Percentiles rank a stretch among this genome's conserved stretches.
These are phyloP conservation scores for Brienomyrus longianalis DNA, from an alignment of 2,113 vertebrate species.

Conservation along the genomic window DNA sequence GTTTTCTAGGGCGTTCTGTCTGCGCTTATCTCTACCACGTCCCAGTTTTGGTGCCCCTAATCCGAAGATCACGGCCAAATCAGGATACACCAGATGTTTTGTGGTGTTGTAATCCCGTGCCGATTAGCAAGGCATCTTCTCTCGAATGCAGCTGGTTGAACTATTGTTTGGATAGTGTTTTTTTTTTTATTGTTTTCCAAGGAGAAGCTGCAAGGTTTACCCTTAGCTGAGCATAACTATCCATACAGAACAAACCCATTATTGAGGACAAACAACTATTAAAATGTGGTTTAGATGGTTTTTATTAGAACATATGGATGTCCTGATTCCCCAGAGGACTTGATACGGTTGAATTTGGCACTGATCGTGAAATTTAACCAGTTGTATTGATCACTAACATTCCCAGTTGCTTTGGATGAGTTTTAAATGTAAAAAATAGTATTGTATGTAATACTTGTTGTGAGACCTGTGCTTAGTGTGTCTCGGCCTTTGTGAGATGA, in stretches of 20 bases:
- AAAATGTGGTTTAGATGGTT: not conserved
- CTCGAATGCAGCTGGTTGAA: not conserved
- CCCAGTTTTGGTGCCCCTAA: not conserved
- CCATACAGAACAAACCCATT: too few species aligned
- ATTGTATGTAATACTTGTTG: not conserved
- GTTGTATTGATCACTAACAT: not conserved
- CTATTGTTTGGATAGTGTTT: not conserved
- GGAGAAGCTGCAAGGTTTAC: not conserved
- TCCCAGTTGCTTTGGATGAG: not conserved
- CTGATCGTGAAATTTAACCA: not conserved
- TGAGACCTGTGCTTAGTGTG: not conserved
- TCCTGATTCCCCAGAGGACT: not conserved
- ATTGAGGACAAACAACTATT: not conserved
- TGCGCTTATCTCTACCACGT: not conserved
- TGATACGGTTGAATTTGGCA: not conserved
- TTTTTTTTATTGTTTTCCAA: not conserved
- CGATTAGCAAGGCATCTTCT: not conserved
- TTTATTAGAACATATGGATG: not conserved
- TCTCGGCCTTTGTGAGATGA: not conserved
- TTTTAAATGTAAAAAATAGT: not conserved
- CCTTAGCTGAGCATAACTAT: not conserved
- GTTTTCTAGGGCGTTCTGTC: not conserved
- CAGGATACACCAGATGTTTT: conserved; percentile 3
- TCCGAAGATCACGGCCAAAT: not conserved
- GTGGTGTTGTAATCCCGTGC: not conserved